These are phyloP conservation scores for Clarias platycephalus DNA, from an alignment of 2,797 vertebrate genomes.

Conservation along the genomic window DNA sequence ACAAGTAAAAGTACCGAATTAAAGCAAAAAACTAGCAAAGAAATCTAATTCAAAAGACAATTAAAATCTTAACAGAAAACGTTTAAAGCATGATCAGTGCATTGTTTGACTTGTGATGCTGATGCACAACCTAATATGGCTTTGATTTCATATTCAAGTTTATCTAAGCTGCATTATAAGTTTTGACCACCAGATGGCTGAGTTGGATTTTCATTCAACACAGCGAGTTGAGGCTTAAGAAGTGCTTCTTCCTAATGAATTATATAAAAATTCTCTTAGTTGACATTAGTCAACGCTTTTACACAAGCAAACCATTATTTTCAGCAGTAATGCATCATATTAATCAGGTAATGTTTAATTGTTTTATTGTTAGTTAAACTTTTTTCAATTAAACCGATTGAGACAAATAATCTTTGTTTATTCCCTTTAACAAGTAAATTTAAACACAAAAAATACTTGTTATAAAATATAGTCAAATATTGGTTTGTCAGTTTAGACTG, in stretches of 20 bases:
- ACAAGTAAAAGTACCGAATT: not conserved
- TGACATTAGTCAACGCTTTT: not conserved
- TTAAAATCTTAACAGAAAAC: not conserved
- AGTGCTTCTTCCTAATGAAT: not conserved
- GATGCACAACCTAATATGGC: not conserved
- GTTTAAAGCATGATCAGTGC: not conserved
- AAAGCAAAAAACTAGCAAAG: not conserved
- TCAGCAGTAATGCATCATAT: not conserved
- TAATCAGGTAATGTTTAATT: not conserved
- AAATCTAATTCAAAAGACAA: not conserved
- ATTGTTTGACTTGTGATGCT: not conserved
- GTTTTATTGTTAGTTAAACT: not conserved
- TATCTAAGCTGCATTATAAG: not conserved
- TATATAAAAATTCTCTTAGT: not conserved
- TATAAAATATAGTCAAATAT: not conserved
- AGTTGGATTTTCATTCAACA: not conserved
- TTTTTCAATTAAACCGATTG: not conserved
- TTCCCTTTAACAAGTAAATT: not conserved
- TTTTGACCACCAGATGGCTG: conserved; percentile 36
- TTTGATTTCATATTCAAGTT: not conserved
- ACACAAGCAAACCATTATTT: not conserved
- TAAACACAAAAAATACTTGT: not conserved
- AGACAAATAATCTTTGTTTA: too few relatives aligned
- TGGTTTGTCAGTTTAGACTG: not conserved
- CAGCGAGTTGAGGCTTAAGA: not conserved